A percentile compares a stretch with the other conserved stretches of the same genome.
Evolutionary conservation across 2,888 invertebrate genomes (phyloP).

Genomic region (Athripsodes cinereus): DNA sequence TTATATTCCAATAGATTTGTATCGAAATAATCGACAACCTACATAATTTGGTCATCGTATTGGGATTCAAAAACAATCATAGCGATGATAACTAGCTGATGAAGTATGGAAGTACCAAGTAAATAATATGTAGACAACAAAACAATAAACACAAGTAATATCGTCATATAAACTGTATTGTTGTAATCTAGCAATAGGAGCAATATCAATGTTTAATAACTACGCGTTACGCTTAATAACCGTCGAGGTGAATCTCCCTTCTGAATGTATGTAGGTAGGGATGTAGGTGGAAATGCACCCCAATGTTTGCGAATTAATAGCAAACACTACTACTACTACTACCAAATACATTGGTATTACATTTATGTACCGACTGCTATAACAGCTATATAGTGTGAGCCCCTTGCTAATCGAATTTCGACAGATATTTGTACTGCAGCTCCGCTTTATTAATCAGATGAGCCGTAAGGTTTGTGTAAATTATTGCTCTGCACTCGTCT

Average conservation of each 20-base stretch:
- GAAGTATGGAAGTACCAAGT: neutral
- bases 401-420: conserved; percentile 5
- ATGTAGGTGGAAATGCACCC: neutral
- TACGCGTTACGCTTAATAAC: neutral
- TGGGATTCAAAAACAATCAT: neutral
- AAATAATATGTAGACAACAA: neutral
- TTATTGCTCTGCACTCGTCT: no score
- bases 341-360: no score
- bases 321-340: neutral
- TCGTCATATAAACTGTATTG: no score
- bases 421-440: conserved; percentile 1
- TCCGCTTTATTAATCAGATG: neutral
- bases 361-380: no score
- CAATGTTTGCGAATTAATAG: neutral
- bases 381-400: neutral
- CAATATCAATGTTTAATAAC: neutral
- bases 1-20: no score
- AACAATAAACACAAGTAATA: neutral
- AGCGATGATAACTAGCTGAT: neutral
- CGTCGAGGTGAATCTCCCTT: no score
- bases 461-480: neutral
- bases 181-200: no score
- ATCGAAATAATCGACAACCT: no score
- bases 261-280: neutral
- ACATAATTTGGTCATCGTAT: neutral